Conservation (phyloP, 2,113 vertebrate genomes). For the Carassius auratus region DNA sequence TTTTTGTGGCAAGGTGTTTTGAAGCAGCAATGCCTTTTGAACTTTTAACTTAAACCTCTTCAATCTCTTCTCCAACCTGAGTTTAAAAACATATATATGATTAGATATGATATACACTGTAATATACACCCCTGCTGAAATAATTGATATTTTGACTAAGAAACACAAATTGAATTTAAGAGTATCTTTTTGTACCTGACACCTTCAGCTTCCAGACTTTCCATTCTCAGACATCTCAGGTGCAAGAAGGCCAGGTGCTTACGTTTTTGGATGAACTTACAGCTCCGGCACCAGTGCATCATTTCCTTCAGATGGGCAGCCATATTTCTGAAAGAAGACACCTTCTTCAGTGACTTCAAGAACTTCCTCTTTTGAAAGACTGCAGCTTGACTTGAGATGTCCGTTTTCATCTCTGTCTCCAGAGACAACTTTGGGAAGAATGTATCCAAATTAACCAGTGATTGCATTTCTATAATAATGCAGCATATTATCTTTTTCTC, state of each 20-base stretch:
- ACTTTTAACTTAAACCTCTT: slow-evolving; percentile 57
- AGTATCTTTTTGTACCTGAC: slow-evolving; percentile 63
- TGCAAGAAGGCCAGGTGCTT: slow-evolving; percentile 61
- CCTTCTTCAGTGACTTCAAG: slow-evolving; percentile 52
- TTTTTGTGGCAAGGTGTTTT: background rate
- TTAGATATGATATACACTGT: background rate
- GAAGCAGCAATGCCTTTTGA: slow-evolving; percentile 52
- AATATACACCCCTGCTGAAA: no score
- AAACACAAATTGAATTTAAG: background rate
- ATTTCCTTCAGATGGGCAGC: slow-evolving; percentile 58
- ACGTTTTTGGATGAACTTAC: slow-evolving; percentile 58
- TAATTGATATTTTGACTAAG: no score
- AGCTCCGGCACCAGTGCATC: slow-evolving; percentile 66
- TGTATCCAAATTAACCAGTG: background rate
- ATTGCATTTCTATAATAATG: no score
- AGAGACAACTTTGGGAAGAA: slow-evolving; percentile 7
- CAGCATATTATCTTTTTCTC: no score
- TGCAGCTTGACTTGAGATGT: background rate
- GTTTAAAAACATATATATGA: background rate
- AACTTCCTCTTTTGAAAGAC: slow-evolving; percentile 53
- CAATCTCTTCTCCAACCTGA: slow-evolving; percentile 69
- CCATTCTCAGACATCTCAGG: slow-evolving; percentile 63
- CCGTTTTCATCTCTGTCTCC: background rate
- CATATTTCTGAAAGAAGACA: slow-evolving; percentile 63
- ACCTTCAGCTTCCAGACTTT: slow-evolving; percentile 64